Evolutionary conservation across 1,140 invertebrate genomes (phyloP).

Genomic region (Calycopis cecrops): DNA sequence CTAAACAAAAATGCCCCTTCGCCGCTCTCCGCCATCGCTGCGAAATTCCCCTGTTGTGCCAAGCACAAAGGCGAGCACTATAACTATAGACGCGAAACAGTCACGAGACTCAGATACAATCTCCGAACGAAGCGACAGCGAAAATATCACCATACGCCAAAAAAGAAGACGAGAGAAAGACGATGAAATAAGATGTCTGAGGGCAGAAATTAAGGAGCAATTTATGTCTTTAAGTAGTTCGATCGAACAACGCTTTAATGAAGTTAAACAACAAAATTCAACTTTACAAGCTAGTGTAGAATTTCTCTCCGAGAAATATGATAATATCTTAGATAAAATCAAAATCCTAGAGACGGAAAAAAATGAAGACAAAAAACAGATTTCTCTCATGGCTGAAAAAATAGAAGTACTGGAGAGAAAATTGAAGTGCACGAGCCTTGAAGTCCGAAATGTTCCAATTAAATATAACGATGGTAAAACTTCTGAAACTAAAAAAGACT

Average conservation of each 20-base stretch:
- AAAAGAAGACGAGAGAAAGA: conserved; percentile 2
- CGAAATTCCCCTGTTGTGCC: neutral
- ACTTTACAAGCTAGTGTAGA: neutral
- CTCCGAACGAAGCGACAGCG: neutral
- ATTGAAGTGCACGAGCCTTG: neutral
- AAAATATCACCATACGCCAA: neutral
- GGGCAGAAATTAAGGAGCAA: neutral
- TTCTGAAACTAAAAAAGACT: neutral
- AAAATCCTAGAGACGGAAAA: neutral
- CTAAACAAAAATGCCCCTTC: neutral
- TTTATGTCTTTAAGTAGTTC: neutral
- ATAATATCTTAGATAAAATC: neutral
- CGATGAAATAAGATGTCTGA: neutral
- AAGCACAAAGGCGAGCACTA: neutral
- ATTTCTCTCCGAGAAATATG: neutral
- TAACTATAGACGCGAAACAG: neutral
- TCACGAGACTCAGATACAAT: neutral
- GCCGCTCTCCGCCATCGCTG: neutral
- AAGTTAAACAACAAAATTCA: conserved; percentile 1
- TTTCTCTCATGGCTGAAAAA: neutral
- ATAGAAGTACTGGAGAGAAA: neutral
- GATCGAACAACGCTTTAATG: neutral
- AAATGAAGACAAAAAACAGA: neutral
- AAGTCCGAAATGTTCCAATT: neutral
- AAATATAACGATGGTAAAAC: neutral